These are phyloP conservation scores for Halichoeres trimaculatus DNA, from an alignment of 2,113 vertebrate species.

Conservation along the genomic window DNA sequence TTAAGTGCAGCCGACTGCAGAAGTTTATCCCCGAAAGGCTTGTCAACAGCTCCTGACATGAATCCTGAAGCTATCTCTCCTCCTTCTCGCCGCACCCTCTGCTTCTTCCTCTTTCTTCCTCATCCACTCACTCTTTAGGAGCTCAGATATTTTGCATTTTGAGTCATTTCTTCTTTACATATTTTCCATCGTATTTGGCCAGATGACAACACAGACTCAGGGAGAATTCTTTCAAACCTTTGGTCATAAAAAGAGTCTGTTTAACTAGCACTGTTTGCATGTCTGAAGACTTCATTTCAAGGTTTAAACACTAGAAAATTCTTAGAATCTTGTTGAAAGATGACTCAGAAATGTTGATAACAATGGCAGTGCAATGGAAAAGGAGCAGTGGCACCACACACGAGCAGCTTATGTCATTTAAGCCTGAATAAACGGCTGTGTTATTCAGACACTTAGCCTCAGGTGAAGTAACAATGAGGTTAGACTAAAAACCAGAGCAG, in stretches of 20 bases:
- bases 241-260: background rate
- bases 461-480: slow-evolving; percentile 41
- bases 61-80: background rate
- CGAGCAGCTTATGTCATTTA: slow-evolving; percentile 47
- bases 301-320: slow-evolving; percentile 16
- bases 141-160: slow-evolving; percentile 17
- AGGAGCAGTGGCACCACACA: slow-evolving; percentile 8
- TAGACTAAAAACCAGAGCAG: slow-evolving; percentile 23
- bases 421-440: slow-evolving; percentile 39
- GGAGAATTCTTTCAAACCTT: background rate
- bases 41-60: slow-evolving; percentile 40
- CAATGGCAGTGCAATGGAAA: slow-evolving; percentile 16
- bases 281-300: background rate
- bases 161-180: slow-evolving; percentile 24
- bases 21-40: slow-evolving; percentile 47
- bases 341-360: slow-evolving; percentile 5
- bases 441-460: slow-evolving; percentile 50
- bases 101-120: slow-evolving; percentile 10
- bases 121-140: background rate
- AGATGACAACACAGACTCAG: background rate
- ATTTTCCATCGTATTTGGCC: background rate
- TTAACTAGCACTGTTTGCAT: background rate
- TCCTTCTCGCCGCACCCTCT: slow-evolving; percentile 7
- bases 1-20: slow-evolving; percentile 31
- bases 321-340: background rate